These are phyloP conservation scores for Tachysurus fulvidraco DNA, from an alignment of 2,113 vertebrate genomes.

Conservation along the genomic window DNA sequence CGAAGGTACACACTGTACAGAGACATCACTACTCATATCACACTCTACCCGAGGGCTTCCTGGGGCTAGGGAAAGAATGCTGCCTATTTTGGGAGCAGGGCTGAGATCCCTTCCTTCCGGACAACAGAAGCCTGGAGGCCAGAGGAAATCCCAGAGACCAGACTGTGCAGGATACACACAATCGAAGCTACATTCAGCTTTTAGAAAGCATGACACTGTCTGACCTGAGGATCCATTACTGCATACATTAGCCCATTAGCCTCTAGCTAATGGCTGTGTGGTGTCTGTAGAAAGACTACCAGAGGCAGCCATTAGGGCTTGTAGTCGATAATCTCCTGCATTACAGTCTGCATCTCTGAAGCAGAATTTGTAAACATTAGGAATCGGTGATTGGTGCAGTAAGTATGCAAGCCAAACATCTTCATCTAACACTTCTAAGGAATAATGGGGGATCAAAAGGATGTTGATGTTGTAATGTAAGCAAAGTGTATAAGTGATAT, in stretches of 20 bases:
- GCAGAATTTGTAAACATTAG: constrained; percentile 36
- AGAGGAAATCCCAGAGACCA: constrained; percentile 67
- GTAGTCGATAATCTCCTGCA: constrained; percentile 49
- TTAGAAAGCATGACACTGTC: constrained; percentile 44
- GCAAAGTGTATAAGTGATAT: neutral
- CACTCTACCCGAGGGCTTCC: constrained; percentile 61
- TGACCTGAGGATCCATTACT: constrained; percentile 54
- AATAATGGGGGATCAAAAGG: neutral
- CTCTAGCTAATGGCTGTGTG: constrained; percentile 48
- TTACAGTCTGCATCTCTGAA: constrained; percentile 45
- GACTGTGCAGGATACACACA: constrained; percentile 52
- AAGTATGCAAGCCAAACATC: neutral
- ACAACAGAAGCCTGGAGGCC: constrained; percentile 65
- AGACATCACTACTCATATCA: constrained; percentile 62
- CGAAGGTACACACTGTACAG: constrained; percentile 31
- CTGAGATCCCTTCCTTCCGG: constrained; percentile 66
- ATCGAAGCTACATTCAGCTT: constrained; percentile 16
- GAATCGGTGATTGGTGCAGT: neutral
- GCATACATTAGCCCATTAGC: constrained; percentile 54
- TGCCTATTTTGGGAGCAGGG: constrained; percentile 70
- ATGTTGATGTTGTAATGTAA: neutral
- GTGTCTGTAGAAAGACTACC: constrained; percentile 36
- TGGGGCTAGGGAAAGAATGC: constrained; percentile 74
- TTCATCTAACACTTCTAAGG: constrained; percentile 8
- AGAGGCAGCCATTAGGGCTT: constrained; percentile 47